phyloP scores from a whole-genome alignment of 2,113 vertebrate species.

The Excalfactoria chinensis region DNA sequence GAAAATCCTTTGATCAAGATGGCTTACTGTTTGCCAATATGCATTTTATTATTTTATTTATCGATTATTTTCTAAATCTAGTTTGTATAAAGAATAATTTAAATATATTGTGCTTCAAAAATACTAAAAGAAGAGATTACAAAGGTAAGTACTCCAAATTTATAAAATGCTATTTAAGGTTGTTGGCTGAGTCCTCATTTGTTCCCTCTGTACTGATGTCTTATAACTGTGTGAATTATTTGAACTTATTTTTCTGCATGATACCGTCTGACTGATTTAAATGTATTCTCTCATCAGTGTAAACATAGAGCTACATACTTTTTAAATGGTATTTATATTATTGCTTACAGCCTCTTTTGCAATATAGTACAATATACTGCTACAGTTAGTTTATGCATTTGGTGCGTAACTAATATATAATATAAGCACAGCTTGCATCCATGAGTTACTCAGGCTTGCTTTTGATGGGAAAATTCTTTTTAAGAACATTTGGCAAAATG shows the following conservation, averaged over 20 bases:
- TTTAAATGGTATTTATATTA: background rate
- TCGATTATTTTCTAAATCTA: background rate
- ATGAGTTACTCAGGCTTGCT: background rate
- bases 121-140: rapidly evolving
- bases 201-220: background rate
- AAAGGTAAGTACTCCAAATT: background rate
- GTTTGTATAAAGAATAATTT: background rate
- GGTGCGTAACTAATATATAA: background rate
- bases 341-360: background rate
- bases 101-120: background rate
- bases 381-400: background rate
- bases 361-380: background rate
- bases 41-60: background rate
- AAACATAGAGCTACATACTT: background rate
- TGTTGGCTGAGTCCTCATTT: background rate
- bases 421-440: background rate
- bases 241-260: background rate
- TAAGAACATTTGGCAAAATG: background rate
- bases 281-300: background rate
- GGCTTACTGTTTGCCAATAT: background rate
- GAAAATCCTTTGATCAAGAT: background rate
- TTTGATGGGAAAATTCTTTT: background rate
- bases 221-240: background rate
- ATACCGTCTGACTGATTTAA: background rate
- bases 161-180: background rate